Conservation (phyloP, 2,797 vertebrate genomes). For the Crenichthys baileyi region DNA sequence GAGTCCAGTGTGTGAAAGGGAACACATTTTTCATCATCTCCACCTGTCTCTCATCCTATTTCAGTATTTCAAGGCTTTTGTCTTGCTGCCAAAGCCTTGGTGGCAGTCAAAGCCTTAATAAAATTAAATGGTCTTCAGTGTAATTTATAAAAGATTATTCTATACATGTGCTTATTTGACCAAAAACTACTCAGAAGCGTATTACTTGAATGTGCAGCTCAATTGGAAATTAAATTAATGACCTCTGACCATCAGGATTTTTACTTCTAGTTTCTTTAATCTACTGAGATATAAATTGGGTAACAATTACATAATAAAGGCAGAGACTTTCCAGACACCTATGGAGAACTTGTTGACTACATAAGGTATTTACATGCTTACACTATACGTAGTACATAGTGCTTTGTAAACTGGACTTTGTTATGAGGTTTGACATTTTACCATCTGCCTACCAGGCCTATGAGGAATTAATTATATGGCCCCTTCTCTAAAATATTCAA, state of each 20-base stretch:
- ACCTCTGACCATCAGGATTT: neutral
- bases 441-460: too few relatives aligned
- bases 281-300: too few relatives aligned
- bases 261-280: neutral
- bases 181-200: neutral
- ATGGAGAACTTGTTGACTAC: too few relatives aligned
- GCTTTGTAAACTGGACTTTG: too few relatives aligned
- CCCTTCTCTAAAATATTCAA: too few relatives aligned
- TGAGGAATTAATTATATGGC: too few relatives aligned
- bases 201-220: neutral
- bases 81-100: slow-evolving; percentile 13
- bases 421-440: too few relatives aligned
- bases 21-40: slow-evolving; percentile 34
- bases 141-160: slow-evolving; percentile 30
- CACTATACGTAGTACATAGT: too few relatives aligned
- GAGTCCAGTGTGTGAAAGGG: slow-evolving; percentile 29
- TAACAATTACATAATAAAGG: too few relatives aligned
- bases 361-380: too few relatives aligned
- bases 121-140: slow-evolving; percentile 28
- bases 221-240: neutral
- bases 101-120: slow-evolving; percentile 22
- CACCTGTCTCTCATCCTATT: slow-evolving; percentile 16
- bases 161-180: neutral
- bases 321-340: too few relatives aligned
- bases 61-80: slow-evolving; percentile 46